Base-by-base conservation (phyloP, 2,888 invertebrate species). In the Papilio protenor region DNA sequence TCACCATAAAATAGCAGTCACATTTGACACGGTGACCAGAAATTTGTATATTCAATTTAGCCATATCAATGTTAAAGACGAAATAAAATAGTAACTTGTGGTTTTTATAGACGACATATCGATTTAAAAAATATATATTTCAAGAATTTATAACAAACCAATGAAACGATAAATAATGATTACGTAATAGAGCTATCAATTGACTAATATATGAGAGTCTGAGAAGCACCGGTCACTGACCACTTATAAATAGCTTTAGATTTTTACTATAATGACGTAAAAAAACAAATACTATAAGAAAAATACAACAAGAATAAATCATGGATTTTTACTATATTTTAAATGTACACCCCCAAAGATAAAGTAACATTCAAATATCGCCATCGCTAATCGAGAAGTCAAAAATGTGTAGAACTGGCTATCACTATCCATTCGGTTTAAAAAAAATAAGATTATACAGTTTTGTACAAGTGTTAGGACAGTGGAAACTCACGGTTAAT, bases 121-220 rank as follows among this genome's bases (percentile, higher is more conserved):
- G 40, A 61, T 18, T 40, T 61, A 27, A 14, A 49, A 59, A 16
- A 33, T 40, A 21, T 11, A 64, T 8, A 88, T 88, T 87, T 87
- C 84, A 80, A 80, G 78, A 82, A 85, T 83, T 85, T 85, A 85
- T 82, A 81, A 84, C 84, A 82, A 85, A 83, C 86, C 86, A 85
- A 86, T 85, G 82, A 81, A 80, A 81, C 80, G 81, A 87, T 89
- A 87, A 89, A 88, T 87, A 88, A 85, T 84, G 80, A 85, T 89
- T 89, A 86, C 87, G 90, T 88, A 92, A 91, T 89, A 88, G 87
- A 90, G 88, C 87, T 87, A 90, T 91, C 90, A 90, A 89, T 85
- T 84, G 84, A 81, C 81, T 85, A 83, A 87, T 87, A 83, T 83
- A 84, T 81, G 23, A 21, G 82, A 81, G 81, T 80, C 81, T 80